These are phyloP conservation scores for Melopsittacus undulatus DNA, from an alignment of 2,797 vertebrate species.

Conservation along the genomic window DNA sequence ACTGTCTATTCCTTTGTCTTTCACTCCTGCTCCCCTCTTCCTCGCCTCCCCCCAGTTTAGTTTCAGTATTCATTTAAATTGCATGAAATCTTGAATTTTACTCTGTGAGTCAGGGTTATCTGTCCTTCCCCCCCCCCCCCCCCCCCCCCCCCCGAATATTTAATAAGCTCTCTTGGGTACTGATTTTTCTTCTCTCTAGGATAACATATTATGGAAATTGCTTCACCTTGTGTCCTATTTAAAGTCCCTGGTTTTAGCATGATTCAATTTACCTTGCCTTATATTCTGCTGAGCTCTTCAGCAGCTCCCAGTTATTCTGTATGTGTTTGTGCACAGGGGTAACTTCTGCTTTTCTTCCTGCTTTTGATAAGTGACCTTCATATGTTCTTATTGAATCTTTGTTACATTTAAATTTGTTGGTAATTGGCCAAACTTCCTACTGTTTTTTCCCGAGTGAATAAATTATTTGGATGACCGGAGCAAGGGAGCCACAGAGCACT, in stretches of 20 bases:
- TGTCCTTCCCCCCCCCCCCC: neutral
- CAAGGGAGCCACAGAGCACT: neutral
- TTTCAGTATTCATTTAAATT: neutral
- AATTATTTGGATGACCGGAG: neutral
- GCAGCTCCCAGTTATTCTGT: neutral
- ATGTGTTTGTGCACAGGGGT: neutral
- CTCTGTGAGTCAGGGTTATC: neutral
- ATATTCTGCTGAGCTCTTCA: neutral
- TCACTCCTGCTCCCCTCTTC: neutral
- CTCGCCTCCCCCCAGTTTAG: neutral
- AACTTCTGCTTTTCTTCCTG: neutral
- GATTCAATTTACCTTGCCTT: neutral
- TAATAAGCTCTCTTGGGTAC: neutral
- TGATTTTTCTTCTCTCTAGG: neutral
- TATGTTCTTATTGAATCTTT: neutral
- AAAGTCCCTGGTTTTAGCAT: neutral
- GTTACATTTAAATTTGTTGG: neutral
- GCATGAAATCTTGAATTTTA: neutral
- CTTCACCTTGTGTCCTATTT: conserved; percentile 18
- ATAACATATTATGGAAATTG: neutral
- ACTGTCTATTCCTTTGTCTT: neutral
- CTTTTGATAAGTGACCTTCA: neutral
- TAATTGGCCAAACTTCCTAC: neutral
- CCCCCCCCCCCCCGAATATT: neutral
- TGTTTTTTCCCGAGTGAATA: neutral